A percentile compares a stretch with the other conserved stretches of the same genome.
Evolutionary conservation across 2,113 vertebrate genomes (phyloP).

Genomic region (Microtus oregoni): DNA sequence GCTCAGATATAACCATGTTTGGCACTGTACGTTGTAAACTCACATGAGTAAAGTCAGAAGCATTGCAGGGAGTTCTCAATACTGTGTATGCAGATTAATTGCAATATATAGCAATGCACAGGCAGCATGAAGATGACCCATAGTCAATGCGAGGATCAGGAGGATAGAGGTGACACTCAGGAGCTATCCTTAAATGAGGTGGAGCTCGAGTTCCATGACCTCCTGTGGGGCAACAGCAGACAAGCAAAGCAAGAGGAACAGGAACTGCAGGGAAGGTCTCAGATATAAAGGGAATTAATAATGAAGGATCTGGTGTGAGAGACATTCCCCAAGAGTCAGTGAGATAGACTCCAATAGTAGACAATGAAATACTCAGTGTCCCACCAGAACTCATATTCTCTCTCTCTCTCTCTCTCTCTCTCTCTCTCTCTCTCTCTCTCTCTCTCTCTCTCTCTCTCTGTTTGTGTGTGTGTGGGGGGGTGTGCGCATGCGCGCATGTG

Average conservation of each 20-base stretch:
- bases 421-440: too few species aligned
- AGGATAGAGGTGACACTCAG: not conserved
- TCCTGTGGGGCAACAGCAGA: not conserved
- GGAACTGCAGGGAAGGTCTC: not conserved
- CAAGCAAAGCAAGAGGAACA: not conserved
- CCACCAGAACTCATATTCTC: not conserved
- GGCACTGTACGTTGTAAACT: not conserved
- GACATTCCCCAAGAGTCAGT: not conserved
- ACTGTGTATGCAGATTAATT: not conserved
- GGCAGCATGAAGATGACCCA: not conserved
- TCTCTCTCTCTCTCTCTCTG: too few species aligned
- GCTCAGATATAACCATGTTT: not conserved
- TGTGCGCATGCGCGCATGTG: not conserved
- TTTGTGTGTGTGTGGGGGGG: too few species aligned
- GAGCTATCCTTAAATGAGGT: not conserved
- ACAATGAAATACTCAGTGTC: not conserved
- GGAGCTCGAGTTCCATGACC: not conserved
- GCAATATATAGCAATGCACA: not conserved
- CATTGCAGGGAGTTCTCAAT: not conserved
- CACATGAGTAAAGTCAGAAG: not conserved
- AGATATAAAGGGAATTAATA: not conserved
- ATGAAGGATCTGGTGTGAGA: not conserved
- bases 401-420: too few species aligned
- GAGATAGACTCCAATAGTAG: not conserved
- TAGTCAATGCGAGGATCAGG: not conserved